Evolutionary conservation across 2,888 invertebrate species (phyloP).

Genomic region (Mylabris sibirica): DNA sequence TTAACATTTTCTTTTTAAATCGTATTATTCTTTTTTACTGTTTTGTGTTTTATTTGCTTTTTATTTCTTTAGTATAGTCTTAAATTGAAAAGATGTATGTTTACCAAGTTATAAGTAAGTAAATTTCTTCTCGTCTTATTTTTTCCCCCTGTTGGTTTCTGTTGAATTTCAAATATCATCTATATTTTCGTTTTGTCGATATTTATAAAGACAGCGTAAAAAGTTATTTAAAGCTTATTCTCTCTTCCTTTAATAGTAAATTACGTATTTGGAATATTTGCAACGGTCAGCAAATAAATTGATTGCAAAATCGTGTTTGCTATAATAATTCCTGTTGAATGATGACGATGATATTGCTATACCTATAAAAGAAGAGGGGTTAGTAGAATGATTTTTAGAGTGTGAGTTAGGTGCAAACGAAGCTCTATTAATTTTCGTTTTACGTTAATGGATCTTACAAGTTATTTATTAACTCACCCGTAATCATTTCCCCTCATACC

Average conservation of each 20-base stretch:
- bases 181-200: neutral
- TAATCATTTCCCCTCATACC: conserved; percentile 44
- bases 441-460: conserved; percentile 55
- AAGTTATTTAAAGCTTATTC: neutral
- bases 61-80: neutral
- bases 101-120: neutral
- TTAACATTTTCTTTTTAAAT: neutral
- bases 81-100: neutral
- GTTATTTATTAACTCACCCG: conserved; percentile 54
- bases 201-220: neutral
- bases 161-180: neutral
- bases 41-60: neutral
- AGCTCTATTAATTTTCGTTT: conserved; percentile 58
- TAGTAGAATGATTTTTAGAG: conserved; percentile 5
- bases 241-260: neutral
- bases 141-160: neutral
- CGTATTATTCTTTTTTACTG: neutral
- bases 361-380: conserved; percentile 12
- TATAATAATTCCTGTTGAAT: conserved; percentile 34
- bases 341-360: conserved; percentile 23
- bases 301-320: conserved; percentile 46
- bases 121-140: neutral
- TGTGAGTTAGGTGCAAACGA: conserved; percentile 31
- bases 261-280: conserved; percentile 29
- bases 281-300: conserved; percentile 42